phyloP scores from a whole-genome alignment of 2,797 vertebrate genomes.

The Sparus aurata region DNA sequence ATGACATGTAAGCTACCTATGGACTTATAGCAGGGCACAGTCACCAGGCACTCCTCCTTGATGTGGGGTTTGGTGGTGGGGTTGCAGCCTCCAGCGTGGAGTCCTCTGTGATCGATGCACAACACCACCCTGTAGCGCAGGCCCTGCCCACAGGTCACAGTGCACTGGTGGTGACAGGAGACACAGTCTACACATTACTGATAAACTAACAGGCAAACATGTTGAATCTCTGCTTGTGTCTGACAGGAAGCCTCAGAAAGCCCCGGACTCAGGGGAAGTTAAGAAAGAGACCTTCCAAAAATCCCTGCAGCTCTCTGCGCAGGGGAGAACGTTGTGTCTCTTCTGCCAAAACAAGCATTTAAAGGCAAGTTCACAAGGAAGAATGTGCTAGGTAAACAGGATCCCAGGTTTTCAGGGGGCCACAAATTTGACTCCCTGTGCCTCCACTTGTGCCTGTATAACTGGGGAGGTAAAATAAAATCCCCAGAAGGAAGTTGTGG shows the following conservation, averaged over 20 bases:
- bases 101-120: slow-evolving; percentile 95
- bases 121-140: slow-evolving; percentile 96
- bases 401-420: slow-evolving; percentile 69
- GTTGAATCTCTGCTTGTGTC: slow-evolving; percentile 31
- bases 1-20: slow-evolving; percentile 85
- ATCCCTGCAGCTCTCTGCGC: slow-evolving; percentile 58
- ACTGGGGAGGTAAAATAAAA: slow-evolving; percentile 52
- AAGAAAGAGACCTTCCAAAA: slow-evolving; percentile 55
- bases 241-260: slow-evolving; percentile 28
- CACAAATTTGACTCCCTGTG: slow-evolving; percentile 69
- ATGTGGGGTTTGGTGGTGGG: slow-evolving; percentile 96
- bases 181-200: background rate
- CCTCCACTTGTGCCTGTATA: slow-evolving; percentile 40
- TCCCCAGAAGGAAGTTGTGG: slow-evolving; percentile 53
- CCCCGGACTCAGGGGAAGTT: slow-evolving; percentile 44
- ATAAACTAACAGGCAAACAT: background rate
- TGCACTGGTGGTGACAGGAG: slow-evolving; percentile 87
- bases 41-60: slow-evolving; percentile 95
- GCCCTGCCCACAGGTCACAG: slow-evolving; percentile 96
- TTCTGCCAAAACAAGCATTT: slow-evolving; percentile 84
- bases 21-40: slow-evolving; percentile 95
- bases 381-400: slow-evolving; percentile 82
- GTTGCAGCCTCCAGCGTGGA: slow-evolving; percentile 95
- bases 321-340: slow-evolving; percentile 57
- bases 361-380: slow-evolving; percentile 74